Evolutionary conservation across 1,140 invertebrate species (phyloP).

Genomic region (Manduca sexta): DNA sequence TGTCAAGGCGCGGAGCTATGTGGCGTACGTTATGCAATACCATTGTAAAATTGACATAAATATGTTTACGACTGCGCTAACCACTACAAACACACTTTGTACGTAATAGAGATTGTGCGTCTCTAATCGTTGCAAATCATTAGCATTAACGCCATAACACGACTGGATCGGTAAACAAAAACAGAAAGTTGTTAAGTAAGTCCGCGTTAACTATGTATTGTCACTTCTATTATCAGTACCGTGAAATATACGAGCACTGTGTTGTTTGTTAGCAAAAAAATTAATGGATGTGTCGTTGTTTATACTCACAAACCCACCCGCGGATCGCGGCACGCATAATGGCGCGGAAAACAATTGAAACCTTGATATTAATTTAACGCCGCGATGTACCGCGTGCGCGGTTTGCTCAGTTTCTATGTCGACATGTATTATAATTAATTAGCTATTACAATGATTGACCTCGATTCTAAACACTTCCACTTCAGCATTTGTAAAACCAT

Average conservation of each 20-base stretch:
- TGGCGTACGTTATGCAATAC: constrained; percentile 50
- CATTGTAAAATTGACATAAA: constrained; percentile 63
- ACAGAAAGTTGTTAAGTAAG: too few relatives aligned
- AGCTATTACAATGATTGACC: too few relatives aligned
- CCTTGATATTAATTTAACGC: constrained; percentile 28
- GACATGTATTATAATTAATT: neutral
- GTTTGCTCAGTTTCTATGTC: neutral
- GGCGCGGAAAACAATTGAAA: constrained; percentile 27
- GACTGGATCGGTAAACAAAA: too few relatives aligned
- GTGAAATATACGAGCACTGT: too few relatives aligned
- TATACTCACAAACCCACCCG: too few relatives aligned
- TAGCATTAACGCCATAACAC: too few relatives aligned
- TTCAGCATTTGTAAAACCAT: neutral
- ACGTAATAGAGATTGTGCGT: neutral
- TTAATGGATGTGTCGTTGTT: too few relatives aligned
- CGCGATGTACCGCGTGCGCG: constrained; percentile 3
- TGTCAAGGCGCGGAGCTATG: constrained; percentile 54
- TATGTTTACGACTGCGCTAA: constrained; percentile 29
- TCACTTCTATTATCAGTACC: too few relatives aligned
- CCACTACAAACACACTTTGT: neutral
- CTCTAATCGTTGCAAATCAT: neutral
- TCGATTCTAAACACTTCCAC: too few relatives aligned
- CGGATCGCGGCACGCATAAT: neutral
- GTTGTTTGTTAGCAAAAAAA: too few relatives aligned
- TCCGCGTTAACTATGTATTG: too few relatives aligned